Conservation (phyloP, 2,797 vertebrate genomes). For the Picus viridis region DNA sequence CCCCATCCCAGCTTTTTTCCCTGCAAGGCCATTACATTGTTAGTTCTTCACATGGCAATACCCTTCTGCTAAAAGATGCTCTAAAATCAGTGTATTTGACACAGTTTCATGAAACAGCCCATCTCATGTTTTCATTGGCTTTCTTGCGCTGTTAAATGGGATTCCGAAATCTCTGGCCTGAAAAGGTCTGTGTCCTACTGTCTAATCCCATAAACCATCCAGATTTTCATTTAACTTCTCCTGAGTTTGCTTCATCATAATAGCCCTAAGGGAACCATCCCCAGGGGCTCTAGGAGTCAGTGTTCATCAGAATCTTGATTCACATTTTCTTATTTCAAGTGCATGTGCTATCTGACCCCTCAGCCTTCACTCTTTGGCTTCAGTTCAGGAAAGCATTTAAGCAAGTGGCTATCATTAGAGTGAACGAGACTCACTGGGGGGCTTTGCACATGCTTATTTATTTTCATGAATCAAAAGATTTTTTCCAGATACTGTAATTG, state of each 20-base stretch:
- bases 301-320: constrained; percentile 29
- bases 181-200: background rate
- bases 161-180: constrained; percentile 16
- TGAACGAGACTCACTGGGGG: constrained; percentile 1
- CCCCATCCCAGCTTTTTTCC: background rate
- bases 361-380: constrained; percentile 39
- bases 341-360: constrained; percentile 37
- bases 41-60: constrained; percentile 9
- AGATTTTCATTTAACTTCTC: constrained; percentile 19
- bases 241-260: background rate
- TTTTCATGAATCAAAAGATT: constrained; percentile 39
- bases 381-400: constrained; percentile 45
- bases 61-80: background rate
- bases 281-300: background rate
- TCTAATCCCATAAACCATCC: background rate
- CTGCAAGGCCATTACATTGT: background rate
- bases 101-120: background rate
- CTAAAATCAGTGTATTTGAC: background rate
- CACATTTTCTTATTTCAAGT: constrained; percentile 42
- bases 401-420: constrained; percentile 55
- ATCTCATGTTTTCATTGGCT: background rate
- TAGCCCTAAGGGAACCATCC: background rate
- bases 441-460: constrained; percentile 37
- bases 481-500: background rate
- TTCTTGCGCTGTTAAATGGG: background rate